Evolutionary conservation across 2,888 invertebrate species (phyloP).

Genomic region (Troilus luridus): DNA sequence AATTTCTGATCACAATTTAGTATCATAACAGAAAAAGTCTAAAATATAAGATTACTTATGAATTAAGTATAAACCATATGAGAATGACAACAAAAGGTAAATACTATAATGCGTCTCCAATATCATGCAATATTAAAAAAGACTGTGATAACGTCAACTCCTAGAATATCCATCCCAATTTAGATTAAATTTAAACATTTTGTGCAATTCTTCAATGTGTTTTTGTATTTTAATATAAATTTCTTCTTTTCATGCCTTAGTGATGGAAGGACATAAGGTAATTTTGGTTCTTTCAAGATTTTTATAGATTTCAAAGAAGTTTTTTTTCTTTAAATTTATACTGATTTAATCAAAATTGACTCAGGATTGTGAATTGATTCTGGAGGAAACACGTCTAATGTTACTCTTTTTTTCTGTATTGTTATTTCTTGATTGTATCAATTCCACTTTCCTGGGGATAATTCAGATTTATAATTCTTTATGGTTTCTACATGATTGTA

Average conservation of each 20-base stretch:
- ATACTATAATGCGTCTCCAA: not conserved
- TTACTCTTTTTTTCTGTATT: not conserved
- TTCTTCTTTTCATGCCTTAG: constrained; percentile 41
- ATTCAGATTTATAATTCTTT: not conserved
- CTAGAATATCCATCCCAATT: constrained; percentile 9
- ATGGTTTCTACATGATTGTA: not conserved
- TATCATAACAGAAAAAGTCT: constrained; percentile 23
- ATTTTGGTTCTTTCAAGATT: not conserved
- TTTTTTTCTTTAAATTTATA: not conserved
- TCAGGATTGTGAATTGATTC: not conserved
- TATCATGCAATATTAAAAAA: constrained; percentile 15
- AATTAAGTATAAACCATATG: constrained; percentile 7
- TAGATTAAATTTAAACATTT: constrained; percentile 32
- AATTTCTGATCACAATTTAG: constrained; percentile 15
- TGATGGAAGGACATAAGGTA: constrained; percentile 55
- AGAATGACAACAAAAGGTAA: constrained; percentile 41
- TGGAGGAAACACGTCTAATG: not conserved
- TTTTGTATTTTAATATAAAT: not conserved
- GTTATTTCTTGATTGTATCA: not conserved
- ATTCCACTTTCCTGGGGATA: not conserved
- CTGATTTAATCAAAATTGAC: not conserved
- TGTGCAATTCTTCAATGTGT: constrained; percentile 27
- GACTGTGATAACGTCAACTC: constrained; percentile 34
- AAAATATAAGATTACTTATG: not conserved
- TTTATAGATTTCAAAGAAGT: not conserved